These are phyloP conservation scores for Corydoras maculifer DNA, from an alignment of 2,113 vertebrate genomes.

Conservation along the genomic window DNA sequence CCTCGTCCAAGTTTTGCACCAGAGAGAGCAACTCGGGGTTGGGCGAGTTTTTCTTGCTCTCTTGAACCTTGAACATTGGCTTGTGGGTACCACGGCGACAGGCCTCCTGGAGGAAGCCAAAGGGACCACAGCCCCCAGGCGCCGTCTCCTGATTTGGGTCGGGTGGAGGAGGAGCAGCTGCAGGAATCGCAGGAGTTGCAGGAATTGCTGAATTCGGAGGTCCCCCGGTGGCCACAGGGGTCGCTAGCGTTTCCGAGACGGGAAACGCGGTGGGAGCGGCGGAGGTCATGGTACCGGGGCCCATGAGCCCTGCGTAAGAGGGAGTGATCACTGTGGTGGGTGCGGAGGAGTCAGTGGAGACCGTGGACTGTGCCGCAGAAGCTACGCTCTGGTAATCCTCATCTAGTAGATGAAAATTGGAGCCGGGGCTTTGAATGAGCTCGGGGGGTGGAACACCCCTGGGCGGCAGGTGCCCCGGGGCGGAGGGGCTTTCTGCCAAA, in stretches of 20 bases:
- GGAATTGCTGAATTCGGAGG: neutral
- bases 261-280: slow-evolving; percentile 23
- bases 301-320: neutral
- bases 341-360: slow-evolving; percentile 24
- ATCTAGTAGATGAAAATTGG: slow-evolving; percentile 39
- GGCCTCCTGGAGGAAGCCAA: slow-evolving; percentile 85
- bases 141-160: slow-evolving; percentile 12
- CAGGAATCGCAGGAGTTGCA: neutral
- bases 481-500: too few relatives aligned
- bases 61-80: slow-evolving; percentile 82
- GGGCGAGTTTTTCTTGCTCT: slow-evolving; percentile 83
- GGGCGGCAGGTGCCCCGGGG: too few relatives aligned
- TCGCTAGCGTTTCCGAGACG: slow-evolving; percentile 28
- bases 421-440: neutral
- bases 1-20: slow-evolving; percentile 92
- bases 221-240: neutral
- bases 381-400: slow-evolving; percentile 45
- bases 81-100: slow-evolving; percentile 76
- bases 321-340: slow-evolving; percentile 16
- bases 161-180: slow-evolving; percentile 29
- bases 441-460: too few relatives aligned
- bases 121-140: slow-evolving; percentile 58
- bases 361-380: slow-evolving; percentile 43
- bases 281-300: slow-evolving; percentile 18
- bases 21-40: slow-evolving; percentile 88